Evolutionary conservation across 2,113 vertebrate species (phyloP).

Genomic region (Serilophus lunatus): DNA sequence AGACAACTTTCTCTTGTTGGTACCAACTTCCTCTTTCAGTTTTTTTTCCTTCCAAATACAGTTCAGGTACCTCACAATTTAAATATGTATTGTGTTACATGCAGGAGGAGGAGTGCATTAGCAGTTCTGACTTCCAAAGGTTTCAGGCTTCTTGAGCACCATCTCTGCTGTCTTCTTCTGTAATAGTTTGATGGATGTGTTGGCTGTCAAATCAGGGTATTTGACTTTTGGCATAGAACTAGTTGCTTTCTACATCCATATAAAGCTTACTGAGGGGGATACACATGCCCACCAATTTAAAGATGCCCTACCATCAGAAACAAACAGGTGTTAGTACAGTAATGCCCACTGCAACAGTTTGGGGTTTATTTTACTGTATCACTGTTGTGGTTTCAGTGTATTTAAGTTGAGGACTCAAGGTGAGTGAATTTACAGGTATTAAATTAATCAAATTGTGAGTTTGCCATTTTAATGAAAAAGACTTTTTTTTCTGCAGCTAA

Average conservation of each 20-base stretch:
- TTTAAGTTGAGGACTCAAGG: not conserved
- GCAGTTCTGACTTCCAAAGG: not conserved
- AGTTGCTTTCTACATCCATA: not conserved
- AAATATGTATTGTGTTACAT: not conserved
- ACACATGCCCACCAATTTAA: not conserved
- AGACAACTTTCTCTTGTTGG: not conserved
- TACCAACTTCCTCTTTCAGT: not conserved
- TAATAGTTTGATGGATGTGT: not conserved
- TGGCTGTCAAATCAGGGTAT: not conserved
- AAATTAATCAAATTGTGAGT: not conserved
- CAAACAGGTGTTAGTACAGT: not conserved
- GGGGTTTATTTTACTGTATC: not conserved
- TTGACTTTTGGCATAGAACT: not conserved
- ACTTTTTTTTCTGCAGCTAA: not conserved
- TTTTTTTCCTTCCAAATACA: not conserved
- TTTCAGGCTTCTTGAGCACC: not conserved
- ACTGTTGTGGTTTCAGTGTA: not conserved
- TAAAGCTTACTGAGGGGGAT: not conserved
- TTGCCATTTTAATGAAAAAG: not conserved
- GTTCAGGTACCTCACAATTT: not conserved
- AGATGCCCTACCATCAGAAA: not conserved
- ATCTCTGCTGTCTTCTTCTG: not conserved
- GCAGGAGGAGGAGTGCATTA: not conserved
- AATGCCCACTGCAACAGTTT: not conserved
- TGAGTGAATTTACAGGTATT: not conserved